These are phyloP conservation scores for Boleophthalmus pectinirostris DNA, from an alignment of 2,113 vertebrate species.

Conservation along the genomic window DNA sequence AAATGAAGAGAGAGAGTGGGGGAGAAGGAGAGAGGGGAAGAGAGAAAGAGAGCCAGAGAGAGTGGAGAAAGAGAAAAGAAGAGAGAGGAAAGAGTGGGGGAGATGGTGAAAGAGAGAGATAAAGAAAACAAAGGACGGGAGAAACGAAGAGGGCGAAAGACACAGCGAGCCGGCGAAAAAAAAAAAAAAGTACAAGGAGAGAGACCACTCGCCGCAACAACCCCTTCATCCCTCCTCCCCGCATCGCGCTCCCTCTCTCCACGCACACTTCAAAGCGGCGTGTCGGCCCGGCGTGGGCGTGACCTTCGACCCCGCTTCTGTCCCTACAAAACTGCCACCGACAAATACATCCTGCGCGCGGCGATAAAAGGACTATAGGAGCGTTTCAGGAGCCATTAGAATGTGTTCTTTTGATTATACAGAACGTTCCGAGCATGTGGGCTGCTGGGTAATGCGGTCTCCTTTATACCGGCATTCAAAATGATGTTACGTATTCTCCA, in stretches of 20 bases:
- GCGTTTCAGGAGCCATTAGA: background rate
- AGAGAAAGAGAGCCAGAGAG: no score
- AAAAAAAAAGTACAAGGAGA: slow-evolving; percentile 20
- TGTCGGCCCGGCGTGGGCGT: slow-evolving; percentile 49
- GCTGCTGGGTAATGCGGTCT: no score
- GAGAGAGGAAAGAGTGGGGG: no score
- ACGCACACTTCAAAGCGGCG: slow-evolving; percentile 69
- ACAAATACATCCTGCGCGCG: slow-evolving; percentile 50
- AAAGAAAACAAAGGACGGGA: no score
- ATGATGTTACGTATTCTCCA: no score
- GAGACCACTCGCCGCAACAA: slow-evolving; percentile 23
- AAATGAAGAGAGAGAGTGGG: no score
- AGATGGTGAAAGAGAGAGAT: no score
- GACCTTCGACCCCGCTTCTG: slow-evolving; percentile 66
- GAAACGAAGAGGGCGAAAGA: no score
- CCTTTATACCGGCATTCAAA: no score
- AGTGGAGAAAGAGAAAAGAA: no score
- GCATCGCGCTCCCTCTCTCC: slow-evolving; percentile 42
- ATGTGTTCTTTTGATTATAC: background rate
- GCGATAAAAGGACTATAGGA: slow-evolving; percentile 23
- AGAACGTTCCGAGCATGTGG: background rate
- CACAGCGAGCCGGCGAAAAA: no score
- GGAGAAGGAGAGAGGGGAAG: no score
- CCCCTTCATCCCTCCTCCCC: slow-evolving; percentile 13
- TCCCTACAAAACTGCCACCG: slow-evolving; percentile 32